Conservation (phyloP, 2,888 invertebrate genomes). For the Tenthredo notha region DNA sequence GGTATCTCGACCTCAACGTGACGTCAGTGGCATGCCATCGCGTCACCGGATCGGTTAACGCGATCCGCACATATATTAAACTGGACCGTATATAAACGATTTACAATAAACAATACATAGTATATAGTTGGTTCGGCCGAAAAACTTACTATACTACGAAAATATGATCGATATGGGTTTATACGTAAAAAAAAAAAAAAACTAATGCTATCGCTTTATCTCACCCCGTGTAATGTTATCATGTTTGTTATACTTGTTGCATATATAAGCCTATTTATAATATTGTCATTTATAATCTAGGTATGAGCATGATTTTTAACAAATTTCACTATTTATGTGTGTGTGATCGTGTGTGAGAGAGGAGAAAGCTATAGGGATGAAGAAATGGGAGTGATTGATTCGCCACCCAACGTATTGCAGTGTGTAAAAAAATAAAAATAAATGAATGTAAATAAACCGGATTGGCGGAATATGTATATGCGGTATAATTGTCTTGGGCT, state of each 20-base stretch:
- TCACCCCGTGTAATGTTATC: neutral
- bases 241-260: slow-evolving; percentile 19
- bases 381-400: neutral
- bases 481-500: neutral
- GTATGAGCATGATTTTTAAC: neutral
- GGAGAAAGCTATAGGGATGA: neutral
- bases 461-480: neutral
- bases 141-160: neutral
- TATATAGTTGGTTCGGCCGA: neutral
- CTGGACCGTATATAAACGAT: neutral
- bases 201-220: neutral
- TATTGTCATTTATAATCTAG: neutral
- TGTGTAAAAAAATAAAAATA: neutral
- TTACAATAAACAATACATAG: neutral
- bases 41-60: slow-evolving; percentile 38
- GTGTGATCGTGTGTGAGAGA: neutral
- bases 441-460: neutral
- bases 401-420: neutral
- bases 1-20: slow-evolving; percentile 66
- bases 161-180: neutral
- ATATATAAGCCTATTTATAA: neutral
- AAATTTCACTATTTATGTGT: neutral
- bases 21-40: slow-evolving; percentile 57
- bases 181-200: neutral
- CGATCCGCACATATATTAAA: slow-evolving; percentile 10